Conservation (phyloP, 2,888 invertebrate species). For the Danaus chrysippus region DNA sequence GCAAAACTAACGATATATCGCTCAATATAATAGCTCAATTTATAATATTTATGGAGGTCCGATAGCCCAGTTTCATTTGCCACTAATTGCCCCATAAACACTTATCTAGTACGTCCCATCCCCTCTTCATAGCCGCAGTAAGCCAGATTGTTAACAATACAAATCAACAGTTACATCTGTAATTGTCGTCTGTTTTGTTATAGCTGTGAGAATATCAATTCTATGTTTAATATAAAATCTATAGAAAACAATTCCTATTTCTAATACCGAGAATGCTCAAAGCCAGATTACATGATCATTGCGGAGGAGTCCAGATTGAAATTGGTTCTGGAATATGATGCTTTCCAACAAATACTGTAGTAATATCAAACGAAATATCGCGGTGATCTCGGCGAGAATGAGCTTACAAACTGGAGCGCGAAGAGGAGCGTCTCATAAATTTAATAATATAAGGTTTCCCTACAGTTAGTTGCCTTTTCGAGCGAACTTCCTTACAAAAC, state of each 20-base stretch:
- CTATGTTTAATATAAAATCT: conserved; percentile 5
- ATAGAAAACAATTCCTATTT: conserved; percentile 9
- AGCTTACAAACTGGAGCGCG: conserved; percentile 60
- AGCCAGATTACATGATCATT: conserved; percentile 36
- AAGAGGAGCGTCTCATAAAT: conserved; percentile 69
- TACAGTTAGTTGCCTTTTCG: conserved; percentile 72
- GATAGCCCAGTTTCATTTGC: conserved; percentile 58
- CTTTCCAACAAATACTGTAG: conserved; percentile 48
- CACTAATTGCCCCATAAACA: conserved; percentile 68
- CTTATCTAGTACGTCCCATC: conserved; percentile 61
- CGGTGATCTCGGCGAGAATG: conserved; percentile 58
- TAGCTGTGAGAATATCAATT: background rate
- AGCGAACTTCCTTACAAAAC: conserved; percentile 70
- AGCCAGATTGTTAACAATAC: conserved; percentile 53
- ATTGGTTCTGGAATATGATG: conserved; percentile 45
- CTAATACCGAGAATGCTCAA: conserved; percentile 16
- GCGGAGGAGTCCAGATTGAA: conserved; percentile 38
- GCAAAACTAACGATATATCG: conserved; percentile 31
- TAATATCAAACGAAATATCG: conserved; percentile 62
- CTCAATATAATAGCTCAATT: conserved; percentile 48
- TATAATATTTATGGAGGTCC: conserved; percentile 55
- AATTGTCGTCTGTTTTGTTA: conserved; percentile 40
- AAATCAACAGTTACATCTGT: conserved; percentile 48
- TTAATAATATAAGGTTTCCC: conserved; percentile 70
- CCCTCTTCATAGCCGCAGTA: conserved; percentile 48